phyloP scores from a whole-genome alignment of 2,888 invertebrate genomes.

The Carpatolechia fugitivella region DNA sequence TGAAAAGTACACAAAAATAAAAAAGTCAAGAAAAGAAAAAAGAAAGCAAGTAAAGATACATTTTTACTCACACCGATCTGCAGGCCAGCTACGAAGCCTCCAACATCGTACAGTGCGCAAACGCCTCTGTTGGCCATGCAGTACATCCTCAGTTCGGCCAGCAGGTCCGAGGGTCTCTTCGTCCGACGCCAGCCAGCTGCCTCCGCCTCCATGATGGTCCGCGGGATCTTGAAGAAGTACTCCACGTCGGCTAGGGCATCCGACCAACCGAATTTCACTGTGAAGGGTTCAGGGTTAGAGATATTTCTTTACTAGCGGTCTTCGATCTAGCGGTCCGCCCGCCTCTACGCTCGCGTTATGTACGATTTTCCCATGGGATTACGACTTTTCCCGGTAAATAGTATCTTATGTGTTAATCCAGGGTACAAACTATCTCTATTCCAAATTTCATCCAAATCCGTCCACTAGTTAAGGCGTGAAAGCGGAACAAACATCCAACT shows the following conservation, averaged over 20 bases:
- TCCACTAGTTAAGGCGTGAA: no score
- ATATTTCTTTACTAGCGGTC: neutral
- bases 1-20: no score
- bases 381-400: no score
- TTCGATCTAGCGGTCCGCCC: no score
- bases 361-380: no score
- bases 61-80: conserved; percentile 62
- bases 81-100: conserved; percentile 66
- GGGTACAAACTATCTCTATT: no score
- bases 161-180: conserved; percentile 29
- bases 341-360: no score
- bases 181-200: conserved; percentile 27
- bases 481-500: no score
- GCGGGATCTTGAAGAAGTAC: conserved; percentile 69
- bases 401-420: no score
- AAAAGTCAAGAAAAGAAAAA: no score
- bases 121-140: conserved; percentile 57
- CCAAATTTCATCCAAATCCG: no score
- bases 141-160: conserved; percentile 64
- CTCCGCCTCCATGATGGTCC: conserved; percentile 59
- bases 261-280: conserved; percentile 72
- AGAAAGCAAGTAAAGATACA: no score
- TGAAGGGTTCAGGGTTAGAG: neutral
- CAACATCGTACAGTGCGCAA: conserved; percentile 63
- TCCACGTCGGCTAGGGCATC: conserved; percentile 62